Evolutionary conservation across 2,888 invertebrate species (phyloP).

Genomic region (Cheilosia vernalis): DNA sequence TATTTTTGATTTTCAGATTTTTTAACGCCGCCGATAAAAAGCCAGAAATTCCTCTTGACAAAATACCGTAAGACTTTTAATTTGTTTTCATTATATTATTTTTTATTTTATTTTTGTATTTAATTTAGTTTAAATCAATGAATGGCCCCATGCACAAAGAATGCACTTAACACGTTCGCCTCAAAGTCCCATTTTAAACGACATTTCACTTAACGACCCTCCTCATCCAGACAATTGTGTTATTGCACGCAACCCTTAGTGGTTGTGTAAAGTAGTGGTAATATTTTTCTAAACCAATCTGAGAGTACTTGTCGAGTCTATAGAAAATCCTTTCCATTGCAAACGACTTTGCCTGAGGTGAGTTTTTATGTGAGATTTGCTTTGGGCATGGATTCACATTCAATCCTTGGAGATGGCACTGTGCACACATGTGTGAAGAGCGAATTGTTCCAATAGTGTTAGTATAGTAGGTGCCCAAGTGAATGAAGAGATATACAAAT

Average conservation of each 20-base stretch:
- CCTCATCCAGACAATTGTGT: constrained; percentile 5
- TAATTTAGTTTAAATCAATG: constrained; percentile 4
- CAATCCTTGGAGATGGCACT: not conserved
- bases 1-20: constrained; percentile 52
- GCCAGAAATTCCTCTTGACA: constrained; percentile 35
- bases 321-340: not conserved
- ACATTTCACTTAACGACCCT: not conserved
- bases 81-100: constrained; percentile 1
- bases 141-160: not conserved
- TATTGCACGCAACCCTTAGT: constrained; percentile 32
- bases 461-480: constrained; percentile 10
- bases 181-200: constrained; percentile 1
- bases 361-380: constrained; percentile 1
- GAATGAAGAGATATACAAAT: not conserved
- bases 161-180: constrained; percentile 5
- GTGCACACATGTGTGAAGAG: not conserved
- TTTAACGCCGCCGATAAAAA: constrained; percentile 48
- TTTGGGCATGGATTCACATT: constrained; percentile 3
- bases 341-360: constrained; percentile 19
- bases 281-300: constrained; percentile 7
- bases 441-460: not conserved
- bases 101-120: constrained; percentile 7
- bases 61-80: constrained; percentile 53
- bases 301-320: not conserved
- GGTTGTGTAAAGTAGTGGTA: not conserved